Evolutionary conservation across 2,797 vertebrate species (phyloP).

Genomic region (Hippoglossus hippoglossus): DNA sequence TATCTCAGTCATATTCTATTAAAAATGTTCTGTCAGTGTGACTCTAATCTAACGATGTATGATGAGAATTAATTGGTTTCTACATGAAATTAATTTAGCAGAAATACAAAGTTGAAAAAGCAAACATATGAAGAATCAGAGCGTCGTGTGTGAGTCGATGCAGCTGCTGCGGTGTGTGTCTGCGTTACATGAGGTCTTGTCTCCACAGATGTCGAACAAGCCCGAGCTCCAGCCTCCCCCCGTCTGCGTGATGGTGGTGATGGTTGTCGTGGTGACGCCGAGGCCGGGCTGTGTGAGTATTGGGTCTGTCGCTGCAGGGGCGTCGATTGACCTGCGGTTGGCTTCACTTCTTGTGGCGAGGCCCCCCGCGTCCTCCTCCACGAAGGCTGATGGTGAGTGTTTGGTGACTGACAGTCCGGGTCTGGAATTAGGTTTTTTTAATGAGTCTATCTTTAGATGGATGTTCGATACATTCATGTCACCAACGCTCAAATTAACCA

Average conservation of each 20-base stretch:
- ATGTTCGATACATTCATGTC: neutral
- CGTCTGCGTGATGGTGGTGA: slow-evolving; percentile 84
- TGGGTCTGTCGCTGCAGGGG: slow-evolving; percentile 42
- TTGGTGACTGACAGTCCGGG: slow-evolving; percentile 8
- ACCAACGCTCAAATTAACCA: slow-evolving; percentile 8
- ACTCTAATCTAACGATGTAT: too few species aligned
- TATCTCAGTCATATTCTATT: too few species aligned
- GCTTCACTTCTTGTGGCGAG: slow-evolving; percentile 39
- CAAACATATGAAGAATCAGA: neutral
- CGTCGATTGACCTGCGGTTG: slow-evolving; percentile 25
- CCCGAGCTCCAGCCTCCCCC: slow-evolving; percentile 86
- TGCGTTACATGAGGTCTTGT: slow-evolving; percentile 84
- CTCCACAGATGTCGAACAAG: slow-evolving; percentile 85
- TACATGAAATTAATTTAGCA: too few species aligned
- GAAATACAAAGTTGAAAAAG: neutral
- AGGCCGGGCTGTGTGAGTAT: slow-evolving; percentile 83
- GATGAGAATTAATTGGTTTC: neutral
- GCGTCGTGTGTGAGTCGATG: too few species aligned
- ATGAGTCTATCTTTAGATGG: neutral
- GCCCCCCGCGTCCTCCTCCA: slow-evolving; percentile 26
- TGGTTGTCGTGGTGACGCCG: slow-evolving; percentile 79
- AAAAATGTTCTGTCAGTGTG: too few species aligned
- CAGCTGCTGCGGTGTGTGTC: neutral
- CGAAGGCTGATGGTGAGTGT: slow-evolving; percentile 10
- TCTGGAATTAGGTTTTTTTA: slow-evolving; percentile 54